These are phyloP conservation scores for Matsumurasca onukii DNA, from an alignment of 1,140 invertebrate genomes.

Conservation along the genomic window DNA sequence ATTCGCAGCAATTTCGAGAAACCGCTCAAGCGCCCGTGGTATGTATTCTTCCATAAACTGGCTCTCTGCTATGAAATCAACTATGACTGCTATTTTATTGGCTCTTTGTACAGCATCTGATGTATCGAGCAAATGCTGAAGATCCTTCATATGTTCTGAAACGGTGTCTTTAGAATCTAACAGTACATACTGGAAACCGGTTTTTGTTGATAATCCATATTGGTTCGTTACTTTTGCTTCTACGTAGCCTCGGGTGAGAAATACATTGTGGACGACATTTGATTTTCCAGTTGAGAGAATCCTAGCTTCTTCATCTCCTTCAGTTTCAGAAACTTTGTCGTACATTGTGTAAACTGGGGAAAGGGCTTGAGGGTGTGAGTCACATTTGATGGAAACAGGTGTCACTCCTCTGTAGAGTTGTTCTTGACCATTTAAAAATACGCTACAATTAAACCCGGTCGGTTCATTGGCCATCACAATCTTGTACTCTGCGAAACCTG, in stretches of 20 bases:
- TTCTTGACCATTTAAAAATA: neutral
- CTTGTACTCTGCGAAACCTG: neutral
- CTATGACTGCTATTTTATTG: neutral
- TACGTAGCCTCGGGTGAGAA: neutral
- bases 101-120: neutral
- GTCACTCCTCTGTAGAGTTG: neutral
- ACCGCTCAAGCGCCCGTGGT: neutral
- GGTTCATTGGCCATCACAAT: neutral
- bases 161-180: neutral
- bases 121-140: neutral
- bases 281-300: neutral
- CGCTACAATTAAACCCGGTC: neutral
- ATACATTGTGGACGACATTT: neutral
- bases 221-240: neutral
- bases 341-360: neutral
- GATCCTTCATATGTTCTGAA: neutral
- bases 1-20: neutral
- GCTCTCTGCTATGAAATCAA: neutral
- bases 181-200: neutral
- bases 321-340: neutral
- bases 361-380: neutral
- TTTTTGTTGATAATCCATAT: neutral
- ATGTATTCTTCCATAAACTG: neutral
- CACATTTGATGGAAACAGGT: neutral
- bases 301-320: neutral